phyloP scores from a whole-genome alignment of 2,113 vertebrate species.

The Calypte anna region DNA sequence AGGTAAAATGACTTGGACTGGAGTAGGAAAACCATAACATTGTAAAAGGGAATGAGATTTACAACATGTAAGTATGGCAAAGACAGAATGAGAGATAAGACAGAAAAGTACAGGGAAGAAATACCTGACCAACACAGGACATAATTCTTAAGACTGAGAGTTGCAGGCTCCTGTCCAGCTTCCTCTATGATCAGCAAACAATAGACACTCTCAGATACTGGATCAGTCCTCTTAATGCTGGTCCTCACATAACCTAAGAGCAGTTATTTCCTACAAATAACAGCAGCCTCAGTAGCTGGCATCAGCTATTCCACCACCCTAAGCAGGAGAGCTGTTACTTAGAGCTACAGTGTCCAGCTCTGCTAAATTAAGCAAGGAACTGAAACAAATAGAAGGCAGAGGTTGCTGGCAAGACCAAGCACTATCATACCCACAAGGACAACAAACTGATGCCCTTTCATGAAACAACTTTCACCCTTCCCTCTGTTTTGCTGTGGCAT shows the following conservation, averaged over 20 bases:
- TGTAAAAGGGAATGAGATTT: neutral
- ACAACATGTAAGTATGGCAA: neutral
- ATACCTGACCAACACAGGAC: neutral
- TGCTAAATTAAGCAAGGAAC: neutral
- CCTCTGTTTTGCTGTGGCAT: neutral
- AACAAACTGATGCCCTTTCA: neutral
- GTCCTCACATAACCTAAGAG: neutral
- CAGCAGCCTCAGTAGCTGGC: neutral
- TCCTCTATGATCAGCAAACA: too few relatives aligned
- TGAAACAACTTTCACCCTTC: neutral
- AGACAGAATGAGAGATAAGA: neutral
- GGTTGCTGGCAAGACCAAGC: neutral
- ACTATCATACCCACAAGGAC: neutral
- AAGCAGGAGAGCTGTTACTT: neutral
- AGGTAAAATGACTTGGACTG: neutral
- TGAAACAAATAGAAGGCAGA: neutral
- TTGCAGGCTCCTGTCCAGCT: too few relatives aligned
- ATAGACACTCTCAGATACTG: too few relatives aligned
- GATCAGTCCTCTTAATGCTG: too few relatives aligned
- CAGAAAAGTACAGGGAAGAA: neutral
- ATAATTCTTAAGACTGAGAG: too few relatives aligned
- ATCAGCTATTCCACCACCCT: neutral
- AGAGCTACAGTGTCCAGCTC: neutral
- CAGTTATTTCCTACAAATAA: neutral
- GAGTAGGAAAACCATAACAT: neutral